phyloP scores from a whole-genome alignment of 1,140 invertebrate species.

The Drosophila yakuba region DNA sequence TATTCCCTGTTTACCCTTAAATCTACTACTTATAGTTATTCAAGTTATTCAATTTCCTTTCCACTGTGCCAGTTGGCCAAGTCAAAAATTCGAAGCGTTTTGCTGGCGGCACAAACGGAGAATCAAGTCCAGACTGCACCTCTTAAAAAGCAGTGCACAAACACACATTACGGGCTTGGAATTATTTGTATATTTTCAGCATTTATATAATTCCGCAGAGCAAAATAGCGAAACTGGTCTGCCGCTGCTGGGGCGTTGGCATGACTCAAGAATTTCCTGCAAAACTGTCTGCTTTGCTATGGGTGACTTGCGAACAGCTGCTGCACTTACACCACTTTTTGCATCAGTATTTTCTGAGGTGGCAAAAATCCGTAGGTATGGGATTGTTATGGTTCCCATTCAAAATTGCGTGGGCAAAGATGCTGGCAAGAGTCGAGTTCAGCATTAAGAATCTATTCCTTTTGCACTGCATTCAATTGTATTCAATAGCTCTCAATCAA shows the following conservation, averaged over 20 bases:
- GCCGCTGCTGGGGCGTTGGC: conserved; percentile 63
- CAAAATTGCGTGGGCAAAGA: conserved; percentile 6
- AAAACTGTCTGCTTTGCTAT: conserved; percentile 49
- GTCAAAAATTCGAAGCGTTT: conserved; percentile 26
- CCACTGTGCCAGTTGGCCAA: conserved; percentile 33
- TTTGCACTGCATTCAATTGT: neutral
- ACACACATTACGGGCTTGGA: conserved; percentile 35
- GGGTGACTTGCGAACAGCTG: conserved; percentile 44
- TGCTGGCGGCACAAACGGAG: conserved; percentile 29
- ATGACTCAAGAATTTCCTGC: conserved; percentile 74
- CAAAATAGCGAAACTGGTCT: conserved; percentile 66
- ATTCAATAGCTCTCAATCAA: neutral
- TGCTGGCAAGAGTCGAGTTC: neutral
- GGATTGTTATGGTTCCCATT: conserved; percentile 16
- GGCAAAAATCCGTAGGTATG: conserved; percentile 5
- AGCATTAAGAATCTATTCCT: neutral
- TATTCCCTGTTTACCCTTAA: no score
- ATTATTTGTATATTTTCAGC: conserved; percentile 60
- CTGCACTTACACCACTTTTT: conserved; percentile 22
- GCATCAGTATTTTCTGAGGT: neutral
- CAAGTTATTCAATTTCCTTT: neutral
- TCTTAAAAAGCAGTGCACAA: conserved; percentile 45
- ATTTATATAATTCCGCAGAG: conserved; percentile 75
- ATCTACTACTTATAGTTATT: no score
- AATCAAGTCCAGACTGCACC: conserved; percentile 65